phyloP scores from a whole-genome alignment of 2,888 invertebrate genomes.

The Lycophotia porphyrea region DNA sequence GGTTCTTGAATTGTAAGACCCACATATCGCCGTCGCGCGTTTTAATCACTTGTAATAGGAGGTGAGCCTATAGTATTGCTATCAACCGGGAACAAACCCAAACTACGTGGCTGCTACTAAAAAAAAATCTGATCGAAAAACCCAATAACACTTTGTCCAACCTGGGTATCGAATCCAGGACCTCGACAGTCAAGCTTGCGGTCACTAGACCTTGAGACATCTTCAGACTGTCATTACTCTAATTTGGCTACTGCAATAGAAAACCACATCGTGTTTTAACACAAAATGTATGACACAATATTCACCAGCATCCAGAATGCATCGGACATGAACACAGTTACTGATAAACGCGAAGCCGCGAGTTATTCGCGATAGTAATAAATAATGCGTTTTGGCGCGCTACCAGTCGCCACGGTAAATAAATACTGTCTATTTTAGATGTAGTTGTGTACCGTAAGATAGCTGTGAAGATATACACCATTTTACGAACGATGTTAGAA shows the following conservation, averaged over 20 bases:
- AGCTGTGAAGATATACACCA: not conserved
- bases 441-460: not conserved
- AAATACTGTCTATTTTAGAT: conserved; percentile 43
- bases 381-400: conserved; percentile 59
- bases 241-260: not conserved
- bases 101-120: not conserved
- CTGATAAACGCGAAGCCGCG: conserved; percentile 32
- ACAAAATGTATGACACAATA: conserved; percentile 3
- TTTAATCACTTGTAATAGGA: not conserved
- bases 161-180: not conserved
- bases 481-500: not conserved
- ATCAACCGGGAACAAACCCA: not conserved
- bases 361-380: conserved; percentile 56
- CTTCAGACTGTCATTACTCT: not conserved
- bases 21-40: not conserved
- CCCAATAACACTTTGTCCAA: not conserved
- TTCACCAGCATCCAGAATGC: conserved; percentile 7
- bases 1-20: too few species aligned
- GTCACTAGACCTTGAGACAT: not conserved
- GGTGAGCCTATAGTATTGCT: not conserved
- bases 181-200: not conserved
- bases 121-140: not conserved
- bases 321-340: conserved; percentile 38
- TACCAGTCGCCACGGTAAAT: conserved; percentile 32
- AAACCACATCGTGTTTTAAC: not conserved